Evolutionary conservation across 2,888 invertebrate species (phyloP).

Genomic region (Crossocerus cetratus): DNA sequence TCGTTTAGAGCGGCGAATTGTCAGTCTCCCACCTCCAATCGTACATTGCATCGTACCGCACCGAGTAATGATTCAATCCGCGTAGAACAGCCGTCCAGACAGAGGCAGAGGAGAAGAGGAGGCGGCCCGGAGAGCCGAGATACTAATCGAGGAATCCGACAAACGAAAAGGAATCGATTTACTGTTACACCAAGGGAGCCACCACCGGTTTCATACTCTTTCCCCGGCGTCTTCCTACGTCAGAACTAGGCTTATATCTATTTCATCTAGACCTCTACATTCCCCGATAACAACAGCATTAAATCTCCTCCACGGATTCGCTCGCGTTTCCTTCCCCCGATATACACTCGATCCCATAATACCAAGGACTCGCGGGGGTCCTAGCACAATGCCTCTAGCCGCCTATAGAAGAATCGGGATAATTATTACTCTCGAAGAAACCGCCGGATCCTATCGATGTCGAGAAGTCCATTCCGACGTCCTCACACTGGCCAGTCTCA

Average conservation of each 20-base stretch:
- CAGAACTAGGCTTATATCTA: constrained; percentile 52
- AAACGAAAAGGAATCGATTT: constrained; percentile 56
- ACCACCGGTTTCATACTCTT: constrained; percentile 10
- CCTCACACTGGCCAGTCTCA: constrained; percentile 30
- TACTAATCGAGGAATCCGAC: constrained; percentile 56
- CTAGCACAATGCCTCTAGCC: constrained; percentile 33
- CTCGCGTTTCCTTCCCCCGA: constrained; percentile 55
- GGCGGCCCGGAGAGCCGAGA: constrained; percentile 29
- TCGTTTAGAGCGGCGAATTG: not conserved
- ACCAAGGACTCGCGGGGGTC: constrained; percentile 57
- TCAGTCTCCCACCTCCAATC: not conserved
- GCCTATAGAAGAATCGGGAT: constrained; percentile 69
- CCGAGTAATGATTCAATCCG: constrained; percentile 24
- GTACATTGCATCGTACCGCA: constrained; percentile 29
- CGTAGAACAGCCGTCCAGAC: constrained; percentile 10
- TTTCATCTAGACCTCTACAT: constrained; percentile 57
- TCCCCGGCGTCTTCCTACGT: constrained; percentile 45
- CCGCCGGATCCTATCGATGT: constrained; percentile 62
- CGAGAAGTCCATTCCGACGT: constrained; percentile 39
- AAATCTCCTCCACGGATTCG: constrained; percentile 58
- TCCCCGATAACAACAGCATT: constrained; percentile 60
- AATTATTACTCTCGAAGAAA: constrained; percentile 73
- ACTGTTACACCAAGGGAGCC: constrained; percentile 53
- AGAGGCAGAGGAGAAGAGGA: constrained; percentile 15
- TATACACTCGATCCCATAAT: constrained; percentile 66